Conservation (phyloP, 1,140 invertebrate species). For the Helicoverpa armigera region DNA sequence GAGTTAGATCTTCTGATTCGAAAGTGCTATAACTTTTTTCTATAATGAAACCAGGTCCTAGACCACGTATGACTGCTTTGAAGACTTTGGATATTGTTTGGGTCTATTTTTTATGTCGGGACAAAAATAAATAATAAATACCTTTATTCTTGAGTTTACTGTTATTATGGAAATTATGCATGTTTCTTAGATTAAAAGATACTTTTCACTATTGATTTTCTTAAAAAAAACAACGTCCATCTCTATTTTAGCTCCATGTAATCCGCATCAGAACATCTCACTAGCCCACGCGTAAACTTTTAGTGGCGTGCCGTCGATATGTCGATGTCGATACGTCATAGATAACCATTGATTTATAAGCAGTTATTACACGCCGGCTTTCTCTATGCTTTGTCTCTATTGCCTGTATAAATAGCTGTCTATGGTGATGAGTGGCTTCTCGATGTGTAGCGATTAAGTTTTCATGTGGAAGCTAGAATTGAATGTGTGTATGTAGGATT, state of each 20-base stretch:
- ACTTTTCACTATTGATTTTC: background rate
- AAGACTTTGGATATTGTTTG: too few species aligned
- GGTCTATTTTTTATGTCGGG: too few species aligned
- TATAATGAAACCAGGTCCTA: too few species aligned
- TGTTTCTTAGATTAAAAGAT: too few species aligned
- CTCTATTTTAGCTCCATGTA: background rate
- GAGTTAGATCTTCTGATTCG: too few species aligned
- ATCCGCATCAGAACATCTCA: conserved; percentile 12
- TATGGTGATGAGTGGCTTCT: conserved; percentile 13
- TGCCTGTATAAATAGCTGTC: conserved; percentile 23
- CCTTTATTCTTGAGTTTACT: too few species aligned
- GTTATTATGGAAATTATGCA: too few species aligned
- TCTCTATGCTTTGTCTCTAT: conserved; percentile 41
- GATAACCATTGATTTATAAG: conserved; percentile 39
- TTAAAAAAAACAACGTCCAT: conserved; percentile 14
- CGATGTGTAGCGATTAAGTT: conserved; percentile 17
- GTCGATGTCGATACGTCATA: conserved; percentile 37
- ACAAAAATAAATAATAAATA: too few species aligned
- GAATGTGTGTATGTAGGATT: background rate
- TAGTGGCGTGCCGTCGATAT: conserved; percentile 30
- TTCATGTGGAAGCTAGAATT: background rate
- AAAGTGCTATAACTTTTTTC: too few species aligned
- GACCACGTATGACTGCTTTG: too few species aligned
- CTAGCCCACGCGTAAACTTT: conserved; percentile 30
- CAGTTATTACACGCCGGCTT: conserved; percentile 40